These are phyloP conservation scores for Eptesicus fuscus DNA, from an alignment of 2,113 vertebrate species.

Conservation along the genomic window DNA sequence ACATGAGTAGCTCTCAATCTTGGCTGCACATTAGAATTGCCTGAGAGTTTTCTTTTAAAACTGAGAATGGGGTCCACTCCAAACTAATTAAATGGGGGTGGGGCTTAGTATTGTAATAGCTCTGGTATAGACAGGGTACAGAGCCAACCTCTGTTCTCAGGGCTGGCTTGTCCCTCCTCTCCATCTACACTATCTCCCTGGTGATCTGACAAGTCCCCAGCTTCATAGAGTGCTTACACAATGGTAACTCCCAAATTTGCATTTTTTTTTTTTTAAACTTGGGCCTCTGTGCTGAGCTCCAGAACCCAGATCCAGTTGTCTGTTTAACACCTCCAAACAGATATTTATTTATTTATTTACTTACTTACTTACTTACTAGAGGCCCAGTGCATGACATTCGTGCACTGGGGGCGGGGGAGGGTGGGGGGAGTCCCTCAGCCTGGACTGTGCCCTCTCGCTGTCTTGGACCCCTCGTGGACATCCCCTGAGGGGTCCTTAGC, in stretches of 20 bases:
- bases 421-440: too few relatives aligned
- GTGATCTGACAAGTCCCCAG: neutral
- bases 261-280: neutral
- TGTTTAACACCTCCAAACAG: neutral
- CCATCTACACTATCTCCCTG: neutral
- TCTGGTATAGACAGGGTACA: neutral
- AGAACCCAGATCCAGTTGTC: neutral
- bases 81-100: neutral
- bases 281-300: neutral
- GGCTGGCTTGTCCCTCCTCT: neutral
- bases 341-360: neutral
- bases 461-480: too few relatives aligned
- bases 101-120: neutral
- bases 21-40: neutral
- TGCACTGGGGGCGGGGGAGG: rapidly evolving
- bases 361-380: too few relatives aligned
- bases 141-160: neutral
- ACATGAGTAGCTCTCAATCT: neutral
- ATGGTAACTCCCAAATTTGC: neutral
- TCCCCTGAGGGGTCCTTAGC: too few relatives aligned
- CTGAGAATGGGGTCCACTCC: neutral
- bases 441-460: too few relatives aligned
- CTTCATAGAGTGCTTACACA: neutral
- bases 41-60: neutral
- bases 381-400: too few relatives aligned